Conservation (phyloP, 1,140 invertebrate species). For the Sminthurides bifidus region DNA sequence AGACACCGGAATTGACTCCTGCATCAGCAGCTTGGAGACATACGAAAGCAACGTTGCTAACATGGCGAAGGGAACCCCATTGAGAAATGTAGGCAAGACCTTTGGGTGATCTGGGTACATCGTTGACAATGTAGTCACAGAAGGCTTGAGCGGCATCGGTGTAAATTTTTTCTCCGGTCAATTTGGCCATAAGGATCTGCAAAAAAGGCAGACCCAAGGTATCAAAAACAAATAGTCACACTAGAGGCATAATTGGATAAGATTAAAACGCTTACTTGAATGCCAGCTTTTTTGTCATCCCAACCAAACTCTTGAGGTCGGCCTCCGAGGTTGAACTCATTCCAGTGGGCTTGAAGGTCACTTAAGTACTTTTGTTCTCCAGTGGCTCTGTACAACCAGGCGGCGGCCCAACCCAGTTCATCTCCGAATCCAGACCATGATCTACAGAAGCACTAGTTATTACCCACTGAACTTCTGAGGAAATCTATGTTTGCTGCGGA, state of each 20-base stretch:
- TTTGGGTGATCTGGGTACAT: conserved; percentile 43
- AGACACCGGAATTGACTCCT: conserved; percentile 30
- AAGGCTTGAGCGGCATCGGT: conserved; percentile 41
- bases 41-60: conserved; percentile 47
- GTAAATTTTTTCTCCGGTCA: conserved; percentile 39
- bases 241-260: no score
- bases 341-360: conserved; percentile 43
- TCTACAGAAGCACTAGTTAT: background rate
- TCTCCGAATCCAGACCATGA: conserved; percentile 44
- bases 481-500: no score
- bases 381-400: conserved; percentile 50
- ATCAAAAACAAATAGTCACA: no score
- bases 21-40: conserved; percentile 42
- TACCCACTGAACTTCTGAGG: background rate
- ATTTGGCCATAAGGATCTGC: conserved; percentile 41
- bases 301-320: conserved; percentile 45
- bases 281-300: conserved; percentile 48
- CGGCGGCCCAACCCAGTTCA: conserved; percentile 50
- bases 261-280: no score
- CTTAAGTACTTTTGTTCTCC: conserved; percentile 43
- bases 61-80: conserved; percentile 45
- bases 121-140: conserved; percentile 41
- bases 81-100: conserved; percentile 47
- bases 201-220: no score
- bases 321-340: conserved; percentile 41